A percentile compares a stretch with the other conserved stretches of the same genome.
Conservation (phyloP, 2,113 vertebrate genomes). For the Laticauda laticaudata region DNA sequence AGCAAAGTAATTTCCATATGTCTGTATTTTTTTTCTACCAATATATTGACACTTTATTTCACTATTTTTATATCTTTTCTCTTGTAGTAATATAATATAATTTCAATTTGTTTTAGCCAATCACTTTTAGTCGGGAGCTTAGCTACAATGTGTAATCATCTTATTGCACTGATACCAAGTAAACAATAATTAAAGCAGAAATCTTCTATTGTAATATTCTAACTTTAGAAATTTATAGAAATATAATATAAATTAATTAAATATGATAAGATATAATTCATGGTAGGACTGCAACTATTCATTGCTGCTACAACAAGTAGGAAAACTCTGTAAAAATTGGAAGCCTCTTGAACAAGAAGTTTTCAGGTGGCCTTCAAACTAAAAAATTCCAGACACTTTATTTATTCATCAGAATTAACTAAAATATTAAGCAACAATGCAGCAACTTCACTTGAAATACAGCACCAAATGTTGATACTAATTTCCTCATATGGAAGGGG, state of each 20-base stretch:
- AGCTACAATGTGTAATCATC: not conserved
- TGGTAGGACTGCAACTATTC: not conserved
- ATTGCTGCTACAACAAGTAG: not conserved
- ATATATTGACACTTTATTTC: constrained; percentile 32
- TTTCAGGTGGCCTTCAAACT: not conserved
- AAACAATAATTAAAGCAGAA: not conserved
- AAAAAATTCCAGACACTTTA: not conserved
- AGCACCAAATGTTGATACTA: not conserved
- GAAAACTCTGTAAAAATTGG: not conserved
- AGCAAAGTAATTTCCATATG: constrained; percentile 20
- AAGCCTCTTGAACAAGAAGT: not conserved
- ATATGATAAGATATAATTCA: not conserved
- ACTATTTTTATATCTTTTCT: constrained; percentile 28
- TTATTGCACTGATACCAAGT: not conserved
- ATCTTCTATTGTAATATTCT: not conserved
- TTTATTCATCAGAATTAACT: not conserved
- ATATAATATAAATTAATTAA: not conserved
- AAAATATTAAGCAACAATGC: not conserved
- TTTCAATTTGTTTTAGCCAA: not conserved
- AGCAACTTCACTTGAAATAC: not conserved
- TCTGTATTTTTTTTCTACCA: not conserved
- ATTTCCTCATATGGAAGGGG: not conserved
- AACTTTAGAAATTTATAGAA: constrained; percentile 10
- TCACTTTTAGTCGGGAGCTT: constrained; percentile 2
- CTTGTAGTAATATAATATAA: constrained; percentile 12